Conservation (phyloP, 2,113 vertebrate species). For the Salvelinus fontinalis region DNA sequence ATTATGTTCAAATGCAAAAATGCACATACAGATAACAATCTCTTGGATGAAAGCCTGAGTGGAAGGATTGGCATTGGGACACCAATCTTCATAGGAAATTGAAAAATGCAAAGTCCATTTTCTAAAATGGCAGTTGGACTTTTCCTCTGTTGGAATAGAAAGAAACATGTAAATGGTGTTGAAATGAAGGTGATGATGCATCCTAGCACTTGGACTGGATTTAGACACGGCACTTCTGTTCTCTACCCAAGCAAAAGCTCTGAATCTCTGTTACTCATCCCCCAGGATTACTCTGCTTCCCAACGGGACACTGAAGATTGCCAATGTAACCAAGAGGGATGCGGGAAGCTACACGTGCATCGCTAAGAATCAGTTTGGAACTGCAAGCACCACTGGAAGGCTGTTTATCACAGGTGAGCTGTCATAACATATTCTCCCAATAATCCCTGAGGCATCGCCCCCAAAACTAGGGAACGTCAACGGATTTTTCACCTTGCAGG, state of each 20-base stretch:
- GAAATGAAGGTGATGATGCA: background rate
- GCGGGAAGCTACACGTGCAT: slow-evolving; percentile 85
- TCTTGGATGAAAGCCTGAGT: background rate
- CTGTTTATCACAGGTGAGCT: slow-evolving; percentile 84
- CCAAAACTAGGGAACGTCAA: no score
- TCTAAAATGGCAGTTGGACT: background rate
- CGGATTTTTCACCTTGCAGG: no score
- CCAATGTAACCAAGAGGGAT: slow-evolving; percentile 85
- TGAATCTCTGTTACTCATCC: slow-evolving; percentile 15
- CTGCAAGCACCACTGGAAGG: slow-evolving; percentile 81
- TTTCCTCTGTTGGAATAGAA: background rate
- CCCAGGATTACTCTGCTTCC: slow-evolving; percentile 78
- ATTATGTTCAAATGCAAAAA: slow-evolving; percentile 33
- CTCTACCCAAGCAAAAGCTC: background rate
- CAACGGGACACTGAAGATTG: slow-evolving; percentile 84
- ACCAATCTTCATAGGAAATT: background rate
- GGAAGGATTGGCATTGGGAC: background rate
- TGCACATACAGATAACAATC: slow-evolving; percentile 21
- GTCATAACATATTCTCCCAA: no score
- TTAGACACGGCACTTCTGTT: background rate
- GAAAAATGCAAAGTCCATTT: background rate
- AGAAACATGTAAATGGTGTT: background rate
- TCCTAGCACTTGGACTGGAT: background rate
- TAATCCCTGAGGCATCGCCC: no score
- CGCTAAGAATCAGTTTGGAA: slow-evolving; percentile 91